Conservation (phyloP, 2,797 vertebrate species). For the Lepus townsendii region DNA sequence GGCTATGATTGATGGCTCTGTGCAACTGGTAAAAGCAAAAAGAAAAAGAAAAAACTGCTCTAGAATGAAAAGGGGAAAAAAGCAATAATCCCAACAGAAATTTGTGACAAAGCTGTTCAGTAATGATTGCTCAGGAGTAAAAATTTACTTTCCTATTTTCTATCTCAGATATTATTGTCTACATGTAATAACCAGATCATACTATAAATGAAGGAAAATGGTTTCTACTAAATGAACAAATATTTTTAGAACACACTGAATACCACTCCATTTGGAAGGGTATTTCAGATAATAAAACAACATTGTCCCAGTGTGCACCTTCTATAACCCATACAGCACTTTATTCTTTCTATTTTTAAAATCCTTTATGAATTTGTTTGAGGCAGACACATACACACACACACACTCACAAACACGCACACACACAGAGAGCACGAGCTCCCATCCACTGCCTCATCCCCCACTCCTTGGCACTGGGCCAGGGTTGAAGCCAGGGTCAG, state of each 20-base stretch:
- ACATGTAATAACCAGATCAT: constrained; percentile 51
- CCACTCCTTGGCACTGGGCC: too few relatives aligned
- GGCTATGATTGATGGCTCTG: constrained; percentile 79
- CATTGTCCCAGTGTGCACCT: background rate
- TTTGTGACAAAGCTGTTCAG: constrained; percentile 59
- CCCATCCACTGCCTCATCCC: too few relatives aligned
- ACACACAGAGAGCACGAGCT: too few relatives aligned
- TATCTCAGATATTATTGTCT: constrained; percentile 62
- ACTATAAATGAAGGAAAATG: constrained; percentile 59
- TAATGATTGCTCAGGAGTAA: constrained; percentile 48
- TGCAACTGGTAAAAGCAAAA: constrained; percentile 69
- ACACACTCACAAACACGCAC: too few relatives aligned
- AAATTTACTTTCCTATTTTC: constrained; percentile 62
- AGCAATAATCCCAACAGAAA: constrained; percentile 59
- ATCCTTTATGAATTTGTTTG: too few relatives aligned
- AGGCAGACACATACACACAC: too few relatives aligned
- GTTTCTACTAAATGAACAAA: background rate
- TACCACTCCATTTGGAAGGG: background rate
- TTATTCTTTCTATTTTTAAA: background rate
- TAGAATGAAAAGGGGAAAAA: constrained; percentile 78
- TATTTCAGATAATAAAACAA: constrained; percentile 12
- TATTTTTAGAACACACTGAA: background rate
- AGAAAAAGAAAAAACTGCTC: constrained; percentile 22
- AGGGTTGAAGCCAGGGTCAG: too few relatives aligned
- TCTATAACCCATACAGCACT: background rate